These are phyloP conservation scores for Sebastes trivittatus DNA, from an alignment of 2,797 vertebrate species.

Conservation along the genomic window DNA sequence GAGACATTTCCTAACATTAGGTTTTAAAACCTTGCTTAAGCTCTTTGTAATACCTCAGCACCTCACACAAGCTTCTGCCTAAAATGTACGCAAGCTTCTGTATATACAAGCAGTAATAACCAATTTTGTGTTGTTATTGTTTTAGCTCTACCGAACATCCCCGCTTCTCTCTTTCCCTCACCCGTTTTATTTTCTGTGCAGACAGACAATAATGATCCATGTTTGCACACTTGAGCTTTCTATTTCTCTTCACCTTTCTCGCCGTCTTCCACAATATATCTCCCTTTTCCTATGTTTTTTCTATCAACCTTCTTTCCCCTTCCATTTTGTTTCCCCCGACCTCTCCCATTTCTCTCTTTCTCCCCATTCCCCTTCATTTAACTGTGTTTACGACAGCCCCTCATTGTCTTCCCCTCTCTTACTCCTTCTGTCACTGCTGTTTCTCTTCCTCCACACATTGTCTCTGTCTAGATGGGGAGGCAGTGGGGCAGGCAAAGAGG, in stretches of 20 bases:
- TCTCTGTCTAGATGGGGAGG: constrained; percentile 32
- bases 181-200: neutral
- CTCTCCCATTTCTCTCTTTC: neutral
- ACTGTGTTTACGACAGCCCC: constrained; percentile 17
- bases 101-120: neutral
- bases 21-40: constrained; percentile 32
- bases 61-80: neutral
- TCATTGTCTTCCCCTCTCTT: constrained; percentile 19
- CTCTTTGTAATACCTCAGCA: constrained; percentile 18
- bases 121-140: neutral
- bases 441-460: constrained; percentile 22
- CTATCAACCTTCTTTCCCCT: neutral
- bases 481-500: constrained; percentile 44
- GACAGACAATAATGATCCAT: neutral
- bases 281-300: neutral
- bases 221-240: neutral
- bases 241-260: neutral
- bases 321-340: constrained; percentile 11
- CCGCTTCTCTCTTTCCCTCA: neutral
- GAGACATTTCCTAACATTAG: constrained; percentile 25
- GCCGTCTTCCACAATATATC: neutral
- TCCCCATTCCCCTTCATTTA: constrained; percentile 22
- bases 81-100: neutral
- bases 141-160: neutral
- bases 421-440: constrained; percentile 20